Evolutionary conservation across 2,888 invertebrate species (phyloP), one percentile per base, ranked within the genome.

Genomic region (Microplitis manilae): DNA sequence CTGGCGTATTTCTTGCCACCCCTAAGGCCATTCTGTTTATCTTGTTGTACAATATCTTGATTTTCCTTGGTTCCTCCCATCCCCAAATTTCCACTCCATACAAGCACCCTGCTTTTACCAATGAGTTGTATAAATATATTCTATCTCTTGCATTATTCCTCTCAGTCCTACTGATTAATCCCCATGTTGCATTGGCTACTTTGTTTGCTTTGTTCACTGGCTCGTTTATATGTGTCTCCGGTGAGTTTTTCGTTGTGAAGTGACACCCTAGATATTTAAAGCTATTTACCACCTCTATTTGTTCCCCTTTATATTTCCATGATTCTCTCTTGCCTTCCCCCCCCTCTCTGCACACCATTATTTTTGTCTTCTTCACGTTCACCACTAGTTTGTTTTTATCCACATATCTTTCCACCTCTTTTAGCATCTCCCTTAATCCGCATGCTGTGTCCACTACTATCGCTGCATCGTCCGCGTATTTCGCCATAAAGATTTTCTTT

Each of bases 31-130:
- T 65, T 65, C 17, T 65, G 1, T 38, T 5, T 6, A 68, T 68
- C n/a, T 38, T 69, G 6, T 13, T 40, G 0, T 77, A 60, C 5
- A 74, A 1, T 7, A 15, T 61, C 20, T 74, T 40, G 0, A 68
- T 5, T 41, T 17, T 69, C 5, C 8, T 30, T 15, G 8, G 6
- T 1, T 64, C 60, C 15, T 64, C 15, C 68, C 65, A 74, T 6
- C 82, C 81, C 59, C 80, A 81, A 2, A 81, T 70, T 62, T 79
- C 79, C 1, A 79, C 81, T 20, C 72, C 75, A 65, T 77, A 79
- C 60, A 77, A 9, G 1, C 50, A 50, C 9, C 62, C 62, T 15
- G 62, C 62, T 7, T 62, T 62, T 15, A 62, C 62, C 17, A 17
- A n/a, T 7, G 62, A 17, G n/a, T 62, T 62, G 15, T 62, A 62